These are phyloP conservation scores for Sacculina carcini DNA, from an alignment of 2,888 invertebrate species.

Conservation along the genomic window DNA sequence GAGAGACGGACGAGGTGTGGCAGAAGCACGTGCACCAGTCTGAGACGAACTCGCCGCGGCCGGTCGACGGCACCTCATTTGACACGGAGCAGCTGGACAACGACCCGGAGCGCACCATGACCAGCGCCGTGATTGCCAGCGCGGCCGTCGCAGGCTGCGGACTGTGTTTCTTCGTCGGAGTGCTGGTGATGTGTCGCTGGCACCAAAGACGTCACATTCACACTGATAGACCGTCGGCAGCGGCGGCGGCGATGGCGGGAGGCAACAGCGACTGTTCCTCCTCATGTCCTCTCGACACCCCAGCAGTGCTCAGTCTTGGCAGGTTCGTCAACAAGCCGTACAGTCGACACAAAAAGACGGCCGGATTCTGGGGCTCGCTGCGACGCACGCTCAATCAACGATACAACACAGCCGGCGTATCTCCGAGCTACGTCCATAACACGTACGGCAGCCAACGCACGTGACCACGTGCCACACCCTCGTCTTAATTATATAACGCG, in stretches of 20 bases:
- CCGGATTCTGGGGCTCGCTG: conserved; percentile 4
- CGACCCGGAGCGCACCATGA: too few species aligned
- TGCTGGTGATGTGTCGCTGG: not conserved
- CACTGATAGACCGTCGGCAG: not conserved
- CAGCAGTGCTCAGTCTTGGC: too few species aligned
- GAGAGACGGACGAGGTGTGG: not conserved
- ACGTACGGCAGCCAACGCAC: not conserved
- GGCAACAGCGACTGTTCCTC: not conserved
- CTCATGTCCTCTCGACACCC: not conserved
- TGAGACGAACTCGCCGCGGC: too few species aligned
- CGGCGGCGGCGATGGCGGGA: too few species aligned
- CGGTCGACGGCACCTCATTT: not conserved
- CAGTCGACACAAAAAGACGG: not conserved
- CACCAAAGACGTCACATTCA: not conserved
- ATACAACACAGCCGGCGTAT: not conserved
- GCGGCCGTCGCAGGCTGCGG: not conserved
- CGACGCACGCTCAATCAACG: not conserved
- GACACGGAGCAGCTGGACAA: not conserved
- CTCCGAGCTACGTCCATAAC: not conserved
- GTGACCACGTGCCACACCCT: too few species aligned
- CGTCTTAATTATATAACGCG: too few species aligned
- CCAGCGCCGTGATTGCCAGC: not conserved
- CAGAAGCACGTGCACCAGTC: too few species aligned
- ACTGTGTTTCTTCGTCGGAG: not conserved
- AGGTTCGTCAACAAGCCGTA: not conserved